Evolutionary conservation across 2,113 vertebrate species (phyloP).

Genomic region (Phyllostomus hastatus): DNA sequence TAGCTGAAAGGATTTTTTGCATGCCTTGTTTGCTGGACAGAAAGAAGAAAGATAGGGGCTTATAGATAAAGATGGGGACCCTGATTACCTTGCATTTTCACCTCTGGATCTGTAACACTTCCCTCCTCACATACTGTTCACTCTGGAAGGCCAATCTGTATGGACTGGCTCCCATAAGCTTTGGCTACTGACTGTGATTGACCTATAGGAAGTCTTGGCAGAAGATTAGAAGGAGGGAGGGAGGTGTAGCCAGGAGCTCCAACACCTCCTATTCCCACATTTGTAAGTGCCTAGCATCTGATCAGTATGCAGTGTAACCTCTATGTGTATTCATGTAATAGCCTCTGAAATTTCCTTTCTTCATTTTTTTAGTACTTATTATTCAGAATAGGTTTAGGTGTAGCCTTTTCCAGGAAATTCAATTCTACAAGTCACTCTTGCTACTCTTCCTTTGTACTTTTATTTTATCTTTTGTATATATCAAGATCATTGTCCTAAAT

Average conservation of each 20-base stretch:
- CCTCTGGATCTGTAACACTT: accelerated
- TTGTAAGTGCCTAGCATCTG: not conserved
- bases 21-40: not conserved
- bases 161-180: accelerated
- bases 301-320: not conserved
- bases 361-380: not conserved
- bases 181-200: not conserved
- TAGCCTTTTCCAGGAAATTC: not conserved
- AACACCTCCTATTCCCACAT: not conserved
- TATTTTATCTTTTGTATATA: not conserved
- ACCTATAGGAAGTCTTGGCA: not conserved
- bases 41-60: not conserved
- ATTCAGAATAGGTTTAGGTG: not conserved
- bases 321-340: not conserved
- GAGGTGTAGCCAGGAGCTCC: not conserved
- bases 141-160: not conserved
- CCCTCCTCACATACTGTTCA: not conserved
- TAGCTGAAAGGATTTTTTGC: not conserved
- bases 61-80: not conserved
- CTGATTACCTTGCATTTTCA: not conserved
- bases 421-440: not conserved
- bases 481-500: not conserved
- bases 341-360: not conserved
- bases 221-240: not conserved
- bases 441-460: not conserved